Conservation (phyloP, 2,113 vertebrate genomes). For the Gallinago paraguaiae region DNA sequence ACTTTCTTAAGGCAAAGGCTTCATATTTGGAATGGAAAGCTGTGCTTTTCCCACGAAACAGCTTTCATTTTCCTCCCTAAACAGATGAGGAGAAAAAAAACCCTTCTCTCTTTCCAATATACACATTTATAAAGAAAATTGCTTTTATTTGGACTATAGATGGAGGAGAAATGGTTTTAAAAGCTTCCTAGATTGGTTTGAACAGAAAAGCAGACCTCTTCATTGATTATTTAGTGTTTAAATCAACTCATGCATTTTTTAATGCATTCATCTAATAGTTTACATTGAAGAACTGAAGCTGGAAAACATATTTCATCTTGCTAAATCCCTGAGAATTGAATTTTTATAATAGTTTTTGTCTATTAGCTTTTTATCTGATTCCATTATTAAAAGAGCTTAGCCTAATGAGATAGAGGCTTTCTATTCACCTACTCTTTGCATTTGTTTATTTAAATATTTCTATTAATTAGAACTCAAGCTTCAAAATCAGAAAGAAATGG, state of each 20-base stretch:
- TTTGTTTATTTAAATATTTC: not conserved
- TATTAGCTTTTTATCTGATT: not conserved
- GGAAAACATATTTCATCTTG: not conserved
- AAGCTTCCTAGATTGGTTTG: not conserved
- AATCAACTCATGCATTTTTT: not conserved
- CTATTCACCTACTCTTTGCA: not conserved
- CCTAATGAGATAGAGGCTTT: not conserved
- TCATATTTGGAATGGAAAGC: not conserved
- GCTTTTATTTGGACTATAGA: not conserved
- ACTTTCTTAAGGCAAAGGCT: not conserved
- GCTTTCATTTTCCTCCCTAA: not conserved
- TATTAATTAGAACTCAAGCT: not conserved
- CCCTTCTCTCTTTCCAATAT: not conserved
- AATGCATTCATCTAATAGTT: not conserved
- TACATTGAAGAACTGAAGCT: not conserved
- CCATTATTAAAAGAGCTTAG: not conserved
- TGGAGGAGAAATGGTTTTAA: not conserved
- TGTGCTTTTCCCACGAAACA: not conserved
- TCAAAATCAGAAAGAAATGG: not conserved
- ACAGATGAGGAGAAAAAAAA: not conserved
- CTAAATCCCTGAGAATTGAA: not conserved
- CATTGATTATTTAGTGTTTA: not conserved
- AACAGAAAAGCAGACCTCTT: not conserved
- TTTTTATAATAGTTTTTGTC: not conserved
- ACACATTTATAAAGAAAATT: not conserved